Conservation (phyloP, 2,888 invertebrate genomes). For the Imbricaverruca yamaguchii region DNA sequence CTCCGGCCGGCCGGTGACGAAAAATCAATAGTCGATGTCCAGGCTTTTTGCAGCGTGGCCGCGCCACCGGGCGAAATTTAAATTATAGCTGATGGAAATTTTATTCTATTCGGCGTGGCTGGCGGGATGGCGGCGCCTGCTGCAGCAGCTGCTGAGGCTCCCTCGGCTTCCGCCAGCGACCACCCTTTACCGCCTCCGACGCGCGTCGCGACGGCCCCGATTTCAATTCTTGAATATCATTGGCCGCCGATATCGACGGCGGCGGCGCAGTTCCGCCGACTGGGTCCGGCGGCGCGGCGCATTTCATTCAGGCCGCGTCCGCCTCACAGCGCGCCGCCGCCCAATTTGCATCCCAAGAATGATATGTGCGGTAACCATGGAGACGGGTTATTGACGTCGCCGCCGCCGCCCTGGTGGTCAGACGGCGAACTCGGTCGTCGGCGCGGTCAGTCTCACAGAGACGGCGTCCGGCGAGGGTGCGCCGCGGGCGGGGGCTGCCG, state of each 20-base stretch:
- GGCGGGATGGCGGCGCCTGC: not conserved
- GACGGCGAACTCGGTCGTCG: not conserved
- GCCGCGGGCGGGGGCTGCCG: not conserved
- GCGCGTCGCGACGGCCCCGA: not conserved
- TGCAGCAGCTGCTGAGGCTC: no score
- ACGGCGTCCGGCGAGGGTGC: not conserved
- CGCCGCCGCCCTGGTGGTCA: constrained; percentile 13
- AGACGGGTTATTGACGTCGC: constrained; percentile 15
- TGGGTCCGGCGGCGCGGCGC: not conserved
- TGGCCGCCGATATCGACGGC: not conserved
- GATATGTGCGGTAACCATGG: constrained; percentile 21
- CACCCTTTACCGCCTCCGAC: not conserved
- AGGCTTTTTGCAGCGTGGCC: not conserved
- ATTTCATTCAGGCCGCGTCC: constrained; percentile 11
- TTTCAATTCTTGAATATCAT: constrained; percentile 22
- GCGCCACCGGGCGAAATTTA: constrained; percentile 16
- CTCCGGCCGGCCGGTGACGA: not conserved
- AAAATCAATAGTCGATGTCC: constrained; percentile 18
- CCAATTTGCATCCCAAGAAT: constrained; percentile 20
- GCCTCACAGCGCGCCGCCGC: constrained; percentile 7
- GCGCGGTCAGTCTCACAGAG: not conserved
- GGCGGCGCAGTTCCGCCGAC: not conserved
- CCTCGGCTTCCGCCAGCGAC: not conserved
- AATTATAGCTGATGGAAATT: constrained; percentile 21
- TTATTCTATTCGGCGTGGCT: constrained; percentile 12